phyloP scores from a whole-genome alignment of 2,113 vertebrate species.

The Chamaea fasciata region DNA sequence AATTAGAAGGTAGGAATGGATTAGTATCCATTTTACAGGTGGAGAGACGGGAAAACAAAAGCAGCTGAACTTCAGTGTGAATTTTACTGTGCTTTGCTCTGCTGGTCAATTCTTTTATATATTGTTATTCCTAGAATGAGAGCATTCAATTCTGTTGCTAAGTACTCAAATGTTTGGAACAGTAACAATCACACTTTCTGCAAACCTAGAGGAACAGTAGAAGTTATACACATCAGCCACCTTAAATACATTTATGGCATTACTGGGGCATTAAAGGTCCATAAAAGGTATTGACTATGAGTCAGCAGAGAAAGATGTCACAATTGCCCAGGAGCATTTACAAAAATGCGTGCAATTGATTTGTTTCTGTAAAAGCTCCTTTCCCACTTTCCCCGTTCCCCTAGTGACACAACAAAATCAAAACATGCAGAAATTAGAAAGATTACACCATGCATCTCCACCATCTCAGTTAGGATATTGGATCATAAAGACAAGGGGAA shows the following conservation, averaged over 20 bases:
- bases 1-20: conserved; percentile 78
- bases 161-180: conserved; percentile 65
- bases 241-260: conserved; percentile 51
- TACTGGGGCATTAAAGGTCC: conserved; percentile 17
- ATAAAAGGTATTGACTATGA: conserved; percentile 57
- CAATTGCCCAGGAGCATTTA: conserved; percentile 68
- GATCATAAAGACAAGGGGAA: conserved; percentile 66
- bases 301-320: conserved; percentile 42
- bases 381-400: conserved; percentile 35
- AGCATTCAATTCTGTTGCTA: conserved; percentile 44
- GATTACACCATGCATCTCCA: conserved; percentile 78
- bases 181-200: conserved; percentile 74
- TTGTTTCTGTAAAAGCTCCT: conserved; percentile 69
- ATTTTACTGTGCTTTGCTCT: conserved; percentile 78
- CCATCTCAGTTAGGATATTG: conserved; percentile 73
- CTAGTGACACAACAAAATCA: conserved; percentile 67
- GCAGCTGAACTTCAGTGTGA: conserved; percentile 69
- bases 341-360: conserved; percentile 27
- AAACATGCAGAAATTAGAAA: conserved; percentile 81
- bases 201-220: conserved; percentile 57
- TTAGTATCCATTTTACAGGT: conserved; percentile 73
- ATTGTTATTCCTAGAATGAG: conserved; percentile 45
- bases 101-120: conserved; percentile 62
- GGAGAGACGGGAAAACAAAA: conserved; percentile 41
- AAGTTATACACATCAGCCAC: conserved; percentile 75